Conservation (phyloP, 2,113 vertebrate species). For the Emydura subglobosa region DNA sequence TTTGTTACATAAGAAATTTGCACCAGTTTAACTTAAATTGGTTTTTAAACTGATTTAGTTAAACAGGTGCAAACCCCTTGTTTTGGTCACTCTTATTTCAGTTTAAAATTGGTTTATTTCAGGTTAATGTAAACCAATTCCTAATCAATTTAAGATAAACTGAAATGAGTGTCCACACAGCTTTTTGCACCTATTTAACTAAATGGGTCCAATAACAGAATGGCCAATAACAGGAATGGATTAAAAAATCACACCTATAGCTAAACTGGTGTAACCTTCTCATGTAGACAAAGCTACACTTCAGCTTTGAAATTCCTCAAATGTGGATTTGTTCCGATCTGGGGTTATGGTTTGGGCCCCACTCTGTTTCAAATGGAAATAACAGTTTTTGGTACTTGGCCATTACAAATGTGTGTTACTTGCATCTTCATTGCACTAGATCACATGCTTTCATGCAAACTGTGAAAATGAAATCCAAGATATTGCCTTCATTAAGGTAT, state of each 20-base stretch:
- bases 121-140: background rate
- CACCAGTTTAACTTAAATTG: background rate
- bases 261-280: background rate
- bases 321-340: background rate
- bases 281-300: slow-evolving; percentile 7
- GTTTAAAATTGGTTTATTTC: background rate
- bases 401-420: slow-evolving; percentile 29
- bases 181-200: background rate
- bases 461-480: slow-evolving; percentile 55
- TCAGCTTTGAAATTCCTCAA: background rate
- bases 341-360: background rate
- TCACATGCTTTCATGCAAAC: slow-evolving; percentile 65
- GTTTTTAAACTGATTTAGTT: background rate
- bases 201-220: background rate
- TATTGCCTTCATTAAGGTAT: slow-evolving; percentile 68
- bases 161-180: background rate
- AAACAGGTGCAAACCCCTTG: background rate
- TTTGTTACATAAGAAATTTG: background rate
- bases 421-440: slow-evolving; percentile 56
- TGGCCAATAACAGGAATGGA: no score
- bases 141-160: background rate
- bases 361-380: background rate
- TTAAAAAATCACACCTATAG: background rate
- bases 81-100: background rate
- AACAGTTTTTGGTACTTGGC: background rate